A percentile compares a stretch with the other conserved stretches of the same genome.
These are phyloP conservation scores for Seira ritae DNA, from an alignment of 2,888 invertebrate genomes.

Conservation along the genomic window DNA sequence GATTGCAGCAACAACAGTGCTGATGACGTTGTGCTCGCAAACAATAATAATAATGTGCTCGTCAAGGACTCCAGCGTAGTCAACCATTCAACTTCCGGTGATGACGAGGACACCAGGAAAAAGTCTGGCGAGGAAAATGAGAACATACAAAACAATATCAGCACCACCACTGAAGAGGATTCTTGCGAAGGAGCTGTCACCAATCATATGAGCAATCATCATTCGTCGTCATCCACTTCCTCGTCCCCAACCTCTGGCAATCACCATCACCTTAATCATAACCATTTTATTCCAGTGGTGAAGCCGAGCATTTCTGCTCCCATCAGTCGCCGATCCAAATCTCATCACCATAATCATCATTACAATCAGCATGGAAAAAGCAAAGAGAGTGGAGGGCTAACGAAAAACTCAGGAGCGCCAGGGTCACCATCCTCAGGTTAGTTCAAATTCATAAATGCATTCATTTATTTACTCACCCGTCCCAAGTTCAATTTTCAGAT, in stretches of 20 bases:
- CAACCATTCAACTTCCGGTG: conserved; percentile 4
- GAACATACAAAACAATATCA: conserved; percentile 17
- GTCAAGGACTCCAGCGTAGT: conserved; percentile 8
- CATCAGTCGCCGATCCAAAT: conserved; percentile 70
- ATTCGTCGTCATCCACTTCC: conserved; percentile 35
- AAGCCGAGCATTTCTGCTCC: conserved; percentile 73
- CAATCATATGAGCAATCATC: conserved; percentile 64
- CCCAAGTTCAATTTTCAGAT: no score
- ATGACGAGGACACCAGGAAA: conserved; percentile 23
- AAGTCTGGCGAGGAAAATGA: conserved; percentile 29
- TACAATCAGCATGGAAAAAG: conserved; percentile 54
- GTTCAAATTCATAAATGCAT: neutral
- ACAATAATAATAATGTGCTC: conserved; percentile 33
- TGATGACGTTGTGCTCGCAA: conserved; percentile 42
- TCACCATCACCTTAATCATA: conserved; percentile 64
- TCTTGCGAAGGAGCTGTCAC: conserved; percentile 33
- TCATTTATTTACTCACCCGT: no score
- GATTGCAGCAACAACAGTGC: conserved; percentile 50
- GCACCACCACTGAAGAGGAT: conserved; percentile 35
- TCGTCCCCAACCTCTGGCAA: conserved; percentile 35
- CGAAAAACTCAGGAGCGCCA: conserved; percentile 45
- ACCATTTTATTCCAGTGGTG: conserved; percentile 70
- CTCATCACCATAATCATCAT: conserved; percentile 62
- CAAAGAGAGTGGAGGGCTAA: conserved; percentile 44
- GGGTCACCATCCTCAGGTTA: conserved; percentile 59